A percentile compares a stretch with the other conserved stretches of the same genome.
Evolutionary conservation across 2,797 vertebrate genomes (phyloP).

Genomic region (Acrossocheilus fasciatus): DNA sequence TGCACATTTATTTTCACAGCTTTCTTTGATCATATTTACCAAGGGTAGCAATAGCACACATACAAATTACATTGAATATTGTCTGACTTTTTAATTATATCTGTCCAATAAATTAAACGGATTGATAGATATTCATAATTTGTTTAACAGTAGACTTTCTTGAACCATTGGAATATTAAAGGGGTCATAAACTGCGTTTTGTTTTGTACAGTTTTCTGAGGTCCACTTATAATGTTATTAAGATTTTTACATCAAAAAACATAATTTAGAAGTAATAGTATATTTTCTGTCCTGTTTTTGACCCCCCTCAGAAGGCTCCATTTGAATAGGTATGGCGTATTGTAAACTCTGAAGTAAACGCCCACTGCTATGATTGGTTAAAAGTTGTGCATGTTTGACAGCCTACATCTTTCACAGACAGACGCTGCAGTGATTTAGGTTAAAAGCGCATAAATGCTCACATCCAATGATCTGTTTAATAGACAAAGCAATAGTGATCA

Average conservation of each 20-base stretch:
- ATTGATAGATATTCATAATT: neutral
- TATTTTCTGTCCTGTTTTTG: neutral
- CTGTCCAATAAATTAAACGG: neutral
- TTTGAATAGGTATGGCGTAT: neutral
- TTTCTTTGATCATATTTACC: too few relatives aligned
- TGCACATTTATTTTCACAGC: too few relatives aligned
- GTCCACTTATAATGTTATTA: neutral
- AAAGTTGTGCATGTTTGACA: neutral
- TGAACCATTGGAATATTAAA: neutral
- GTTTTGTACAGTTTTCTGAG: neutral
- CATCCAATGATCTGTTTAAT: neutral
- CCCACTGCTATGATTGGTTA: neutral
- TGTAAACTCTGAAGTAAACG: neutral
- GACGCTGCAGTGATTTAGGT: neutral
- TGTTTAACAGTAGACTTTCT: neutral
- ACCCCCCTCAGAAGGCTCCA: neutral
- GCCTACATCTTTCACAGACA: neutral
- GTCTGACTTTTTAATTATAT: neutral
- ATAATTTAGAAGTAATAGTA: too few relatives aligned
- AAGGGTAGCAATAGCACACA: neutral
- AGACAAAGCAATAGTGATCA: neutral
- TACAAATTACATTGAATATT: neutral
- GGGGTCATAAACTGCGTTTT: neutral
- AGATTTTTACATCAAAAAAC: neutral
- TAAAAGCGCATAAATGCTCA: neutral